These are phyloP conservation scores for Nymphicus hollandicus DNA, from an alignment of 2,113 vertebrate species.

Conservation along the genomic window DNA sequence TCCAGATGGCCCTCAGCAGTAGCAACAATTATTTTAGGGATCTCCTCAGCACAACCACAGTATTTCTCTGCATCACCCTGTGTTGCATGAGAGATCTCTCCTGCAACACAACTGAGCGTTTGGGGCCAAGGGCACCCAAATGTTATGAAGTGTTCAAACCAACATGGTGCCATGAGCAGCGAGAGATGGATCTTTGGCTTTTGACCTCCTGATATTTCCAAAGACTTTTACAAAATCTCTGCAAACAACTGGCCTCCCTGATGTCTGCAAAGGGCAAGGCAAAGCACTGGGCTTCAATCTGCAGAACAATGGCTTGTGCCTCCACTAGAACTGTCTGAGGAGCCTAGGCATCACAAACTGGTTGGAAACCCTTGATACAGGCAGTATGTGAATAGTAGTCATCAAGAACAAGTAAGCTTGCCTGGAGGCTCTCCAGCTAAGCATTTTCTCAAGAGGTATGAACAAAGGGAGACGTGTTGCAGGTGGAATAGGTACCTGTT, in stretches of 20 bases:
- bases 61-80: accelerated
- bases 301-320: neutral
- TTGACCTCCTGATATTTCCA: neutral
- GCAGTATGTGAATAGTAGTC: neutral
- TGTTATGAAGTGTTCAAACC: accelerated
- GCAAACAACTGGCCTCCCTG: neutral
- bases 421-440: neutral
- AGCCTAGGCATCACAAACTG: neutral
- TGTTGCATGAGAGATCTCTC: too few species aligned
- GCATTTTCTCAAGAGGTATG: neutral
- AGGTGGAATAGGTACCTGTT: neutral
- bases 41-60: neutral
- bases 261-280: neutral
- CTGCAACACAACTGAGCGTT: accelerated
- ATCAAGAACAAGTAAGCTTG: neutral
- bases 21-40: neutral
- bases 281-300: neutral
- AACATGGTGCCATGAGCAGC: neutral
- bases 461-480: neutral
- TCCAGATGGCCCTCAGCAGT: neutral
- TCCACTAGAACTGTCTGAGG: neutral
- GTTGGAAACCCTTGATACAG: neutral
- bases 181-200: neutral
- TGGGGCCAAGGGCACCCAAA: neutral
- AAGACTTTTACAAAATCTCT: neutral